phyloP scores from a whole-genome alignment of 2,888 invertebrate genomes.

The Athrips mouffetella region DNA sequence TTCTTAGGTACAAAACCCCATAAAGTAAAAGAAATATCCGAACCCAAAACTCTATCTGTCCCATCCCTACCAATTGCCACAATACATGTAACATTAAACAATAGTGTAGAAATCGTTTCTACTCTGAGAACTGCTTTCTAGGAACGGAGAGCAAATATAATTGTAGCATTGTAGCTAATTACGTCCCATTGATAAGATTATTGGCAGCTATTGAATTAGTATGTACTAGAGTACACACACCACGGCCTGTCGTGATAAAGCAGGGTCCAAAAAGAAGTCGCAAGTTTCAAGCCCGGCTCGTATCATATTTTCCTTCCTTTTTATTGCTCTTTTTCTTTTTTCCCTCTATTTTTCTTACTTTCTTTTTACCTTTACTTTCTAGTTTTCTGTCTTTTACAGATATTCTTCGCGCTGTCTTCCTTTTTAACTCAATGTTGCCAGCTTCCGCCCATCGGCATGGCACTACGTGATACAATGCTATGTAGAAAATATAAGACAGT shows the following conservation, averaged over 20 bases:
- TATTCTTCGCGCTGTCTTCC: too few species aligned
- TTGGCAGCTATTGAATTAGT: not conserved
- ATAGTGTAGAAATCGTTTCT: constrained; percentile 7
- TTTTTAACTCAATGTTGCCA: too few species aligned
- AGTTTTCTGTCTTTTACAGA: too few species aligned
- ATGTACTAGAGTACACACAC: not conserved
- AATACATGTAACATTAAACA: not conserved
- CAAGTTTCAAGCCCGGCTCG: too few species aligned
- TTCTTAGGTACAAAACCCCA: too few species aligned
- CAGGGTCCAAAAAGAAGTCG: too few species aligned
- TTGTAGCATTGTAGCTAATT: not conserved
- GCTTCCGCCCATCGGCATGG: constrained; percentile 4
- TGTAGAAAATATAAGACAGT: not conserved
- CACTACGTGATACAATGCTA: not conserved
- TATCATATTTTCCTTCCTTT: not conserved
- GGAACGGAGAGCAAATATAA: not conserved
- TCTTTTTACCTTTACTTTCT: too few species aligned
- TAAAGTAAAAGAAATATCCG: too few species aligned
- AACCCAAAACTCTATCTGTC: not conserved
- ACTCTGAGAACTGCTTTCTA: constrained; percentile 11
- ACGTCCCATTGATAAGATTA: constrained; percentile 7
- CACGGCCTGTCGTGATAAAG: too few species aligned
- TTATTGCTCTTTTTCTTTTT: not conserved
- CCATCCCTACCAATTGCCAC: not conserved
- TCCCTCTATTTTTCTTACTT: not conserved